phyloP scores from a whole-genome alignment of 2,113 vertebrate genomes.

The Alethe diademata region DNA sequence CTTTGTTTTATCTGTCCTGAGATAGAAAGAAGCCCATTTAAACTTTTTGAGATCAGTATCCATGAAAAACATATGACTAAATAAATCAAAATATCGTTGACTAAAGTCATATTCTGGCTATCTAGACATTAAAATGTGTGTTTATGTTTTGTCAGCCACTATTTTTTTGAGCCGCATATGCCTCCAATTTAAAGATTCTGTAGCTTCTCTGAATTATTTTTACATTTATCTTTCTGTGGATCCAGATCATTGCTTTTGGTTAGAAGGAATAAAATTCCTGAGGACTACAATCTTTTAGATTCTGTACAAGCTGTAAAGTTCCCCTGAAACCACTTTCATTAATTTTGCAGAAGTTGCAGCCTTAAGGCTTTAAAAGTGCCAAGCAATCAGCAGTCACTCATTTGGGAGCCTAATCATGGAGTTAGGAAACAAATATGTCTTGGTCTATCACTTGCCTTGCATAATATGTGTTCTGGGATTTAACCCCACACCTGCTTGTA shows the following conservation, averaged over 20 bases:
- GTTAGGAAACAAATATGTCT: conserved; percentile 35
- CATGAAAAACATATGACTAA: neutral
- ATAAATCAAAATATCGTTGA: neutral
- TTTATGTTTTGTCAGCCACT: neutral
- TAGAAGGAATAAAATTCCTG: neutral
- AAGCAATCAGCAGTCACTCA: conserved; percentile 55
- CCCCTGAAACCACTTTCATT: conserved; percentile 50
- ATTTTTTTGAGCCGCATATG: neutral
- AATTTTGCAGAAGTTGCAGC: conserved; percentile 54
- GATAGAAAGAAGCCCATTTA: neutral
- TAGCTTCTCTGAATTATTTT: neutral
- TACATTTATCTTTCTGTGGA: neutral
- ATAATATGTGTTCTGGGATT: neutral
- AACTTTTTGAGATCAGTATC: neutral
- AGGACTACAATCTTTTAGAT: neutral
- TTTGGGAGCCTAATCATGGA: conserved; percentile 55
- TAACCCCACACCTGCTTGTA: conserved; percentile 7
- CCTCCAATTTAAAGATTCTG: neutral
- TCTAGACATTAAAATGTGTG: neutral
- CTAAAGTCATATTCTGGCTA: neutral
- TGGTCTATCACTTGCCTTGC: conserved; percentile 34
- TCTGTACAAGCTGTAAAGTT: conserved; percentile 33
- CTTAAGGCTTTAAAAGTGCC: conserved; percentile 62
- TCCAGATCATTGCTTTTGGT: neutral
- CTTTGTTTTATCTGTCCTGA: neutral